Conservation (phyloP, 2,888 invertebrate genomes). For the Plagodis pulveraria region DNA sequence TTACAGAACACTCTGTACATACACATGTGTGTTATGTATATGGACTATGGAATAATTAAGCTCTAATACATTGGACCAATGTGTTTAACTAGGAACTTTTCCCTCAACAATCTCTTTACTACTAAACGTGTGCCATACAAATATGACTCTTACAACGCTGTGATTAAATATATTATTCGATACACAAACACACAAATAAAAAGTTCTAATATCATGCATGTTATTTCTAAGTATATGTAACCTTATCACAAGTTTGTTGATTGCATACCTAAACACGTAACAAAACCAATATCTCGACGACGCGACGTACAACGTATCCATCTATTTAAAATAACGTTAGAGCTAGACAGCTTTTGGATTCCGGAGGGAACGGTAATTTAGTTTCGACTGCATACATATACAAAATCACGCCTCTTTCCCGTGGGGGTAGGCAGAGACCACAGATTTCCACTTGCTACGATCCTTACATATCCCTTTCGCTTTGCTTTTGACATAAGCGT, state of each 20-base stretch:
- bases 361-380: too few species aligned
- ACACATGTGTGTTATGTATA: not conserved
- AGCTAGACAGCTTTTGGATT: too few species aligned
- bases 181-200: conserved; percentile 29
- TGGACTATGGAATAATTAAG: conserved; percentile 12
- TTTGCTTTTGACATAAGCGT: too few species aligned
- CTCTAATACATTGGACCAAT: conserved; percentile 31
- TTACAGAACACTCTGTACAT: not conserved
- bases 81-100: conserved; percentile 37
- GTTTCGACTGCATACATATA: too few species aligned
- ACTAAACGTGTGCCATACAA: conserved; percentile 30
- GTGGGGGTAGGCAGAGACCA: too few species aligned
- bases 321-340: too few species aligned
- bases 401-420: too few species aligned
- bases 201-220: conserved; percentile 24
- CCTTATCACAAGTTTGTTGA: conserved; percentile 1
- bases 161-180: conserved; percentile 28
- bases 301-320: too few species aligned
- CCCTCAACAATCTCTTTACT: conserved; percentile 33
- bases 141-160: conserved; percentile 28
- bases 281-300: too few species aligned
- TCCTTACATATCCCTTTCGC: too few species aligned
- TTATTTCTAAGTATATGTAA: conserved; percentile 12
- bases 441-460: too few species aligned
- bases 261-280: too few species aligned